Evolutionary conservation across 2,113 vertebrate genomes (phyloP).

Genomic region (Damaliscus lunatus): DNA sequence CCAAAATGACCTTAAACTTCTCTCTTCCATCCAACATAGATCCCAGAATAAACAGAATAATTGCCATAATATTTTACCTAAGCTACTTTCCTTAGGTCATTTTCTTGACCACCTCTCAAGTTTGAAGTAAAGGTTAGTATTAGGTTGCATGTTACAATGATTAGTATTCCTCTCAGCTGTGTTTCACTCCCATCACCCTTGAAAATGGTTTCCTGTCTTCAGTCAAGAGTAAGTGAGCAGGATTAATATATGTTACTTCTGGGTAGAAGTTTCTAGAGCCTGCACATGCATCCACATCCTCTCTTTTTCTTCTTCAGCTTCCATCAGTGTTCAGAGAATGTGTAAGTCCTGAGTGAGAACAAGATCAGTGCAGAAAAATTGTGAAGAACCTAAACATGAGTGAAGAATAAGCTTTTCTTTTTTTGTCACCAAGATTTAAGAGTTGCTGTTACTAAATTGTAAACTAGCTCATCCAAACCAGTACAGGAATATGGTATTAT

Average conservation of each 20-base stretch:
- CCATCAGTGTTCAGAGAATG: neutral
- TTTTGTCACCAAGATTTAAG: neutral
- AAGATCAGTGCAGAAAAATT: neutral
- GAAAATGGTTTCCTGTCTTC: neutral
- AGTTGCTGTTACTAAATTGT: neutral
- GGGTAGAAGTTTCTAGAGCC: neutral
- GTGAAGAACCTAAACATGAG: neutral
- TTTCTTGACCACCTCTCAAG: neutral
- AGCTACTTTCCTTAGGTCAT: neutral
- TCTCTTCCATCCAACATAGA: neutral
- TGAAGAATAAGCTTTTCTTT: neutral
- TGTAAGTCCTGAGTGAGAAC: neutral
- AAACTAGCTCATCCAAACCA: neutral
- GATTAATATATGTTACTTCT: neutral
- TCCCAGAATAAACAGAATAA: neutral
- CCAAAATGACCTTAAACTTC: neutral
- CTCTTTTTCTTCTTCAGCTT: neutral
- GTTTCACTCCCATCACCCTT: neutral
- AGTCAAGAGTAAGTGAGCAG: neutral
- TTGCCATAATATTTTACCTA: neutral
- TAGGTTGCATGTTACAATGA: neutral
- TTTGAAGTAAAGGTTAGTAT: neutral
- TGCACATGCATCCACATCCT: accelerated
- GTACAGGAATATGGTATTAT: neutral
- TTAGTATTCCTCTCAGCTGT: neutral